A percentile compares a stretch with the other conserved stretches of the same genome.
Evolutionary conservation across 2,888 invertebrate genomes (phyloP).

Genomic region (Trissolcus brochymenae): DNA sequence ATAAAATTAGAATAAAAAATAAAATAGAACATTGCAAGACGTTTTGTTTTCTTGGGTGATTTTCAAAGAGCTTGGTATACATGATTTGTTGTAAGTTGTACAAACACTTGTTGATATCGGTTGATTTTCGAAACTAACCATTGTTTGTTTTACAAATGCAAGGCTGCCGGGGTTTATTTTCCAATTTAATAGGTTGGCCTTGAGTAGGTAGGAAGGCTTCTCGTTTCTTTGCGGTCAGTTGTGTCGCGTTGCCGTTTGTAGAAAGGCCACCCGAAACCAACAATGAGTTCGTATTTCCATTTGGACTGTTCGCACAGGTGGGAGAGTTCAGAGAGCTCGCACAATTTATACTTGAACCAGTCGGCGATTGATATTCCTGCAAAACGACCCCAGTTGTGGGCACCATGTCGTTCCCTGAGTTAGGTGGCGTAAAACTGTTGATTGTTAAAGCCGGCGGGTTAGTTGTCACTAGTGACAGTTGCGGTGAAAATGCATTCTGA

Average conservation of each 20-base stretch:
- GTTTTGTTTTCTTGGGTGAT: too few relatives aligned
- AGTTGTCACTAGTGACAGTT: constrained; percentile 70
- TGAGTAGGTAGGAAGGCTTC: constrained; percentile 71
- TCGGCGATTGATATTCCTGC: constrained; percentile 78
- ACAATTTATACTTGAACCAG: constrained; percentile 78
- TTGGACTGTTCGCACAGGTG: constrained; percentile 66
- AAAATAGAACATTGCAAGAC: too few relatives aligned
- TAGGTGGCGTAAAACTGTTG: constrained; percentile 71
- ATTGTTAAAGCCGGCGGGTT: constrained; percentile 69
- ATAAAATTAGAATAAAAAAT: too few relatives aligned
- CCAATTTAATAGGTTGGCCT: constrained; percentile 72
- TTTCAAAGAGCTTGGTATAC: too few relatives aligned
- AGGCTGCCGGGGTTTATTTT: constrained; percentile 71
- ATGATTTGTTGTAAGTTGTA: too few relatives aligned
- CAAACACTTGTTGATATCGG: neutral
- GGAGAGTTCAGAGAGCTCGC: constrained; percentile 72
- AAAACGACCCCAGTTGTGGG: constrained; percentile 70
- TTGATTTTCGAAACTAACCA: constrained; percentile 60
- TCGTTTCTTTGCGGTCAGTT: constrained; percentile 67
- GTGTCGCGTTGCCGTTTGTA: constrained; percentile 62
- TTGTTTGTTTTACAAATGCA: constrained; percentile 72
- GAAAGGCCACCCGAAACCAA: constrained; percentile 66
- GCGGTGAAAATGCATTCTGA: constrained; percentile 71
- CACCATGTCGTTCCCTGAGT: constrained; percentile 64
- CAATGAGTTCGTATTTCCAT: constrained; percentile 59